Base-by-base conservation (phyloP, 1,140 invertebrate genomes). In the Araneus ventricosus region DNA sequence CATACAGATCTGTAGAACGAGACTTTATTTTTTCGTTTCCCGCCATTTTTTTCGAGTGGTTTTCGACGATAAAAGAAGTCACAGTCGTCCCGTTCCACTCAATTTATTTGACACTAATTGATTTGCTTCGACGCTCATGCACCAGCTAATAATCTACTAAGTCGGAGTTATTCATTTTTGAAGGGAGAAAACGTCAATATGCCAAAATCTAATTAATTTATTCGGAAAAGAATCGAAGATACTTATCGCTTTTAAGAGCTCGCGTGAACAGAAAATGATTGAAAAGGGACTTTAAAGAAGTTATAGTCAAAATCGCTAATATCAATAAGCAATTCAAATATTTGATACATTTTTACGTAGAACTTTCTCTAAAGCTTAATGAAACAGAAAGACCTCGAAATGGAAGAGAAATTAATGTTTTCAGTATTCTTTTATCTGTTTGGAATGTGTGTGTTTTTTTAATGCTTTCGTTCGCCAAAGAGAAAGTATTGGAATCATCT, bases 61-160 rank as follows among this genome's bases (percentile, higher is more conserved):
- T 75, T 75, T 75, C 14, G 17, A 30, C 67, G 67, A 75, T 75
- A 34, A 75, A 75, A 34, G 67, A 34, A 75, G 30, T 75, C 67
- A 75, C 67, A 75, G 67, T 75, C 67, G 30, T 34, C 30, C 27
- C 67, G 67, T 75, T 75, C 67, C 67, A 75, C 27, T 75, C 67
- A 30, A 75, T 75, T 75, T 75, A 75, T 75, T 75, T 75, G 67
- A 75, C 67, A 75, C 67, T 75, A 75, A 75, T 75, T 75, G 67
- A 75, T 75, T 75, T 34, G 27, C 67, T 34, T 75, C 27, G 67
- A 34, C 67, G 5, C 67, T 75, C 30, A 34, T 34, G 30, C 30
- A 34, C 17, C 30, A 34, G 34, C 27, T 75, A 75, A 75, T 75
- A 75, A 34, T 75, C 67, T 14, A 20, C 67, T 3, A 75, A 37